A percentile compares a stretch with the other conserved stretches of the same genome.
Evolutionary conservation across 2,797 vertebrate species (phyloP).

Genomic region (Petrocephalus schoutedeni): DNA sequence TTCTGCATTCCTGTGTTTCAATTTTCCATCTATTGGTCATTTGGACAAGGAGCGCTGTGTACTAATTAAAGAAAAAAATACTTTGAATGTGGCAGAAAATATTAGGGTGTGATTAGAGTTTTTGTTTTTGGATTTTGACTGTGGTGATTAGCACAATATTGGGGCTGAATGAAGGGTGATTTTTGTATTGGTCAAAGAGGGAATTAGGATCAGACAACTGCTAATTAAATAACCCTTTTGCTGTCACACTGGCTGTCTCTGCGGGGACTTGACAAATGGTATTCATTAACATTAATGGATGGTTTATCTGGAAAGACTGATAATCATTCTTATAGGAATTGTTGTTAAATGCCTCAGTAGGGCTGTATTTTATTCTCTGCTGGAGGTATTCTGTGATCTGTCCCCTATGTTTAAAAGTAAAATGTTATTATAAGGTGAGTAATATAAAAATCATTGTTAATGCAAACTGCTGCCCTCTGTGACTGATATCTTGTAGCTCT

Average conservation of each 20-base stretch:
- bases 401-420: background rate
- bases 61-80: background rate
- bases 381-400: background rate
- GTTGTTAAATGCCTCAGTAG: background rate
- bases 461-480: background rate
- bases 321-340: slow-evolving; percentile 10
- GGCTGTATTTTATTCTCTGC: background rate
- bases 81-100: background rate
- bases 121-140: background rate
- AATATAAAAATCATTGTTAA: background rate
- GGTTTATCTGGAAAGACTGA: slow-evolving; percentile 20
- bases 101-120: background rate
- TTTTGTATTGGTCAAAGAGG: slow-evolving; percentile 10
- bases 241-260: background rate
- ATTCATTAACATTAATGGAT: slow-evolving; percentile 16
- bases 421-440: background rate
- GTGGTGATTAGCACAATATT: slow-evolving; percentile 8
- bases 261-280: slow-evolving; percentile 6
- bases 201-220: background rate
- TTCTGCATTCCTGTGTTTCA: background rate
- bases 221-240: background rate
- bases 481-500: background rate
- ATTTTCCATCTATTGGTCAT: background rate
- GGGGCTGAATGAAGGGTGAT: background rate
- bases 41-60: background rate